Percentiles rank a stretch among this genome's conserved stretches.
These are phyloP conservation scores for Sanderia malayensis DNA, from an alignment of 30 jellyfish, hydroid and myxozoan species.

Conservation along the genomic window DNA sequence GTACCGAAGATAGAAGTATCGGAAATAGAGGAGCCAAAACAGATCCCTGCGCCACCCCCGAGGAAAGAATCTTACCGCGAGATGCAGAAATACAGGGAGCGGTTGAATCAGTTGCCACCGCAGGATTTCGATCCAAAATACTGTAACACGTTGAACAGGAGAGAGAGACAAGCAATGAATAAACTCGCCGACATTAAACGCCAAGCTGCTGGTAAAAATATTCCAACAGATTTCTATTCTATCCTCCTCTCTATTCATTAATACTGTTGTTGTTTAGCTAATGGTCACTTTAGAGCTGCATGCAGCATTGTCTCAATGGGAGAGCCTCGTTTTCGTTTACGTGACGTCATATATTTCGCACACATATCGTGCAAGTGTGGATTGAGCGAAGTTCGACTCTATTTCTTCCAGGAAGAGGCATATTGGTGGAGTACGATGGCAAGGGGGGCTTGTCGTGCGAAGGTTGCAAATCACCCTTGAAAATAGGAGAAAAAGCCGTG, in stretches of 20 bases:
- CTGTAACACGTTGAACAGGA: constrained; percentile 73
- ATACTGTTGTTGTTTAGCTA: too few species aligned
- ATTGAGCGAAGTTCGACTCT: too few species aligned
- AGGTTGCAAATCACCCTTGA: constrained; percentile 27
- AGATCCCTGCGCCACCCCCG: constrained; percentile 48
- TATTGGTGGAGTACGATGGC: constrained; percentile 22
- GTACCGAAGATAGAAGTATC: neutral
- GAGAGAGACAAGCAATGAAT: constrained; percentile 69
- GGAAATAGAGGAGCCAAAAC: neutral
- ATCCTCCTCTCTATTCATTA: too few species aligned
- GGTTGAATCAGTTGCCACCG: constrained; percentile 83
- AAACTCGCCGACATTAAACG: constrained; percentile 33
- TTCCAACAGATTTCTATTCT: too few species aligned
- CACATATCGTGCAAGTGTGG: too few species aligned
- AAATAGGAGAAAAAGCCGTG: constrained; percentile 33
- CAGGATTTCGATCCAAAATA: constrained; percentile 87
- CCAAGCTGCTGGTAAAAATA: constrained; percentile 82
- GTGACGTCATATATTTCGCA: too few species aligned
- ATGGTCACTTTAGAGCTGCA: too few species aligned
- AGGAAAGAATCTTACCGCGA: constrained; percentile 42
- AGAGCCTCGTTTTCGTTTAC: too few species aligned
- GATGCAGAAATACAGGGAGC: constrained; percentile 38
- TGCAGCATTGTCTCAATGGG: too few species aligned
- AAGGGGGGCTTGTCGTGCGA: constrained; percentile 42
- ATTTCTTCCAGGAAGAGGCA: too few species aligned